Evolutionary conservation across 1,140 invertebrate genomes (phyloP).

Genomic region (Lepidotrigona ventralis): DNA sequence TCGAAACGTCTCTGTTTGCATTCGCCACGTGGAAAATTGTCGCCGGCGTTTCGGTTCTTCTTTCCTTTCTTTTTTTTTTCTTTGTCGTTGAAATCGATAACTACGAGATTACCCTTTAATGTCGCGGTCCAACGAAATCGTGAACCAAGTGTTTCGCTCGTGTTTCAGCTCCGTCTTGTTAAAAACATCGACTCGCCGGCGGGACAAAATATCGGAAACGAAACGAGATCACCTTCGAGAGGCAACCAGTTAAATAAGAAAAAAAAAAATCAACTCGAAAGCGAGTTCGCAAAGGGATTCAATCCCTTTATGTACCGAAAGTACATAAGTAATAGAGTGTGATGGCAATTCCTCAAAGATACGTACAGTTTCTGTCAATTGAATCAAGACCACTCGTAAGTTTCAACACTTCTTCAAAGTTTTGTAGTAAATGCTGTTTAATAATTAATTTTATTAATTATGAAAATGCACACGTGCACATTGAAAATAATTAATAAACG

Average conservation of each 20-base stretch:
- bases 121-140: neutral
- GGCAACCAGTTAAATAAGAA: neutral
- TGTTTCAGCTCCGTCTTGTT: neutral
- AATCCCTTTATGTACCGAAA: too few species aligned
- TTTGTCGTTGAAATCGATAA: conserved; percentile 25
- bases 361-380: too few species aligned
- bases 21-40: conserved; percentile 29
- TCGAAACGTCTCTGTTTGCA: conserved; percentile 35
- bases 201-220: neutral
- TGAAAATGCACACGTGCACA: too few species aligned
- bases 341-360: too few species aligned
- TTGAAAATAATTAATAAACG: too few species aligned
- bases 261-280: neutral
- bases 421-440: too few species aligned
- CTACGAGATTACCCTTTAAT: neutral
- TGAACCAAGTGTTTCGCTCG: neutral
- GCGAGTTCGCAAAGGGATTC: neutral
- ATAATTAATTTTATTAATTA: too few species aligned
- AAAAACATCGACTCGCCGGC: neutral
- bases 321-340: too few species aligned
- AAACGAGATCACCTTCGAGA: neutral
- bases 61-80: too few species aligned
- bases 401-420: too few species aligned
- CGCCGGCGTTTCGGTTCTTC: too few species aligned
- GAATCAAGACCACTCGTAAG: too few species aligned